phyloP scores from a whole-genome alignment of 2,888 invertebrate species.

The Cephus rjabovi region DNA sequence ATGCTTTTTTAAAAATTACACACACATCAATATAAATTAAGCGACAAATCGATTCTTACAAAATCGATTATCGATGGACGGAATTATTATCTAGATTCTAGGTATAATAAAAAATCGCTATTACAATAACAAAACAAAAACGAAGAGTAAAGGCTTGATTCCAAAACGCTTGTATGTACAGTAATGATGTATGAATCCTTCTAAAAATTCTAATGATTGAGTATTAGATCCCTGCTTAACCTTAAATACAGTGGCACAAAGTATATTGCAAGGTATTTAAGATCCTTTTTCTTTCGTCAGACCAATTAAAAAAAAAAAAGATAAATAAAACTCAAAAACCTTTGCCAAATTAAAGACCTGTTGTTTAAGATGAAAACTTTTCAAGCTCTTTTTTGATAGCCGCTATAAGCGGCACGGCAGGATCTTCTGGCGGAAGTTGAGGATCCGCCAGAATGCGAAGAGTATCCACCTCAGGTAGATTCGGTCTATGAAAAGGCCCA shows the following conservation, averaged over 20 bases:
- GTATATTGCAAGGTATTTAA: conserved; percentile 6
- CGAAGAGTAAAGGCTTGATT: background rate
- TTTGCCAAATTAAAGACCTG: background rate
- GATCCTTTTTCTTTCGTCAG: background rate
- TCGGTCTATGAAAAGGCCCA: conserved; percentile 72
- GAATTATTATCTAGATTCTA: background rate
- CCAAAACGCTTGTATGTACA: conserved; percentile 2
- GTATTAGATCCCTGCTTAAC: background rate
- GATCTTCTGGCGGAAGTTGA: conserved; percentile 74
- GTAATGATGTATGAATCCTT: background rate
- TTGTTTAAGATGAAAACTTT: conserved; percentile 43
- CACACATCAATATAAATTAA: background rate
- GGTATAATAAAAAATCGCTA: background rate
- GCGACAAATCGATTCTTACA: background rate
- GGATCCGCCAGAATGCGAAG: conserved; percentile 72
- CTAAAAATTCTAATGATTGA: background rate
- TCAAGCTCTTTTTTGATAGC: conserved; percentile 82
- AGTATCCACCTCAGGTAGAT: conserved; percentile 67
- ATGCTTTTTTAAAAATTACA: background rate
- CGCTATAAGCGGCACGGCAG: conserved; percentile 85
- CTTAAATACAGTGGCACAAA: conserved; percentile 12
- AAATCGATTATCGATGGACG: background rate
- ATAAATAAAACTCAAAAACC: background rate
- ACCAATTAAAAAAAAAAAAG: background rate
- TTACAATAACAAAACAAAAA: background rate